Evolutionary conservation across 2,113 vertebrate species (phyloP).

Genomic region (Saimiri boliviensis): DNA sequence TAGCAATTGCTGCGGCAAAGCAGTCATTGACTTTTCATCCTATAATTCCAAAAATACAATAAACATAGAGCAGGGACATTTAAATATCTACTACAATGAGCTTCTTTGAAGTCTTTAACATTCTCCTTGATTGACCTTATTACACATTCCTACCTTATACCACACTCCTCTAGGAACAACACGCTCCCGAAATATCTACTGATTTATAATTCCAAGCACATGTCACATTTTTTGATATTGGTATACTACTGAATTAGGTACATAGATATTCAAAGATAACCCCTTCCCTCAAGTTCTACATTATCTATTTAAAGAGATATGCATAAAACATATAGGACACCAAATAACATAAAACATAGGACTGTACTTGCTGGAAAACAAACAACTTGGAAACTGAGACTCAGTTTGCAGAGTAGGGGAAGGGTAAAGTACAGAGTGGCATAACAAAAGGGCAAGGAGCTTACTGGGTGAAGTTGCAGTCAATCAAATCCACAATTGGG

Average conservation of each 20-base stretch:
- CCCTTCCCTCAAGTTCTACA: not conserved
- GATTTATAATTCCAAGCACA: not conserved
- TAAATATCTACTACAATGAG: not conserved
- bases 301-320: not conserved
- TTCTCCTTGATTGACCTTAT: not conserved
- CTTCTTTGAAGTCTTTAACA: not conserved
- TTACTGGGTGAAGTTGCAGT: not conserved
- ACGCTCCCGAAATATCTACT: not conserved
- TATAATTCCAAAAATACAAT: not conserved
- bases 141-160: not conserved
- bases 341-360: not conserved
- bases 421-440: not conserved
- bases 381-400: not conserved
- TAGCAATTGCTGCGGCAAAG: not conserved
- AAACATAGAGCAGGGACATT: not conserved
- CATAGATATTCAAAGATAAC: not conserved
- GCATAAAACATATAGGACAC: not conserved
- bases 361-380: not conserved
- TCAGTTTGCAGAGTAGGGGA: fast-evolving
- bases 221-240: not conserved
- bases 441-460: not conserved
- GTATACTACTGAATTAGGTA: not conserved
- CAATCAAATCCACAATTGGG: not conserved
- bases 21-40: not conserved
- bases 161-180: not conserved